Base-by-base conservation (phyloP, 2,797 vertebrate genomes). In the Cossypha caffra region DNA sequence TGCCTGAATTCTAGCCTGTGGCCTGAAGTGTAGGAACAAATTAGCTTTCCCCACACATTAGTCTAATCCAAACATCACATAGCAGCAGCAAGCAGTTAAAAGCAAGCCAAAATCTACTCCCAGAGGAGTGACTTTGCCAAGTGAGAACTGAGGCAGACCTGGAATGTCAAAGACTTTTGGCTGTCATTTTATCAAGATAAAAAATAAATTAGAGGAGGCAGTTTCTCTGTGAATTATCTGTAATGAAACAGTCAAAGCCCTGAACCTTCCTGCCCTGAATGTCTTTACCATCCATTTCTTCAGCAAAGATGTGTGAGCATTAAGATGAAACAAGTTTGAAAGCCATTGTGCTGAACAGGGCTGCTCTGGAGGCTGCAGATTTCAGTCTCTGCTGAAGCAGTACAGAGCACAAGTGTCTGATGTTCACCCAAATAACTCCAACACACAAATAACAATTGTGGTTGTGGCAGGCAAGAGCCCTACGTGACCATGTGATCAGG, bases 151-250 rank as follows among this genome's bases (percentile, higher is more conserved):
- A 92, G 35, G 37, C 69, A 80, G 88, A 63, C 67, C 66, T 79
- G 40, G 83, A 90, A 93, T 71, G 93, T 92, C 94, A 92, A 86
- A 95, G 80, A 94, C 17, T 88, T 90, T 84, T 78, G 43, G 58
- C 59, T 96, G 86, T 92, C 83, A 93, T 86, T 95, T 92, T 93
- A 88, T 94, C 92, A 84, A 78, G 88, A 94, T 76, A 93, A 87
- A 95, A 95, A 96, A 92, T 84, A 93, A 95, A 96, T 95, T 88
- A 90, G 48, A 93, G n/a, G 52, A 25, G 80, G 77, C 93, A 95
- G 69, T 45, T 96, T 96, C 83, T 82, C 69, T 75, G 40, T 85
- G 96, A 96, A 92, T 96, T 90, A 96, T 93, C 83, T 94, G 93
- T 90, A 97, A 95, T 86, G 90, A 96, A 96, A 93, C 33, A 94